Conservation (phyloP, 2,797 vertebrate genomes). For the Knipowitschia caucasica region DNA sequence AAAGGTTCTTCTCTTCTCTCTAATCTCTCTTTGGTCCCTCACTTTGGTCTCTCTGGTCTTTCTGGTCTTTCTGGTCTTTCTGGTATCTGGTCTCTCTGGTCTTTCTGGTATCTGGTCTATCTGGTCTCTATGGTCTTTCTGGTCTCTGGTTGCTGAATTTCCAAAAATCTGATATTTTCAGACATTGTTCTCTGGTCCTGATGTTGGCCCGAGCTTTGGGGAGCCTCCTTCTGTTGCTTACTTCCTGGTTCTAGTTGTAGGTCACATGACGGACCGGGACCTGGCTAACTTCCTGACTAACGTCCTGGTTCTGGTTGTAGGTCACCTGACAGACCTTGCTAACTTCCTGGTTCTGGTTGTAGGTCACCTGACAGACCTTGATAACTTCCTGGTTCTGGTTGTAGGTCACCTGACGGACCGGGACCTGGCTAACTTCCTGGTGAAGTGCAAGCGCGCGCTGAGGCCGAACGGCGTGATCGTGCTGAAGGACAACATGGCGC, state of each 20-base stretch:
- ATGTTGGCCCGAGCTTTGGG: too few relatives aligned
- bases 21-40: too few relatives aligned
- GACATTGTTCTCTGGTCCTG: too few relatives aligned
- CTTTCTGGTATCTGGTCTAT: too few relatives aligned
- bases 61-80: too few relatives aligned
- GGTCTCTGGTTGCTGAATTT: too few relatives aligned
- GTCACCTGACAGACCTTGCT: slow-evolving; percentile 72
- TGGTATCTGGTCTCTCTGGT: too few relatives aligned
- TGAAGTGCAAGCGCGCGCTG: slow-evolving; percentile 83
- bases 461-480: slow-evolving; percentile 86
- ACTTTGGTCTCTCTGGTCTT: too few relatives aligned
- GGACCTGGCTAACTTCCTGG: slow-evolving; percentile 87
- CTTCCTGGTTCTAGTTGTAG: slow-evolving; percentile 61
- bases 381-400: not conserved
- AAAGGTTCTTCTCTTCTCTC: too few relatives aligned
- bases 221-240: too few relatives aligned
- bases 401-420: slow-evolving; percentile 89
- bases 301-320: not conserved
- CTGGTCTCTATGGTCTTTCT: too few relatives aligned
- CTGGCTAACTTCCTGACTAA: not conserved
- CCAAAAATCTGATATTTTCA: too few relatives aligned
- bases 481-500: slow-evolving; percentile 93
- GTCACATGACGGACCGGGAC: slow-evolving; percentile 81
- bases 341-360: not conserved
- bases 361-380: slow-evolving; percentile 85